phyloP scores from a whole-genome alignment of 2,797 vertebrate genomes.

The Halcyon chelicuti region DNA sequence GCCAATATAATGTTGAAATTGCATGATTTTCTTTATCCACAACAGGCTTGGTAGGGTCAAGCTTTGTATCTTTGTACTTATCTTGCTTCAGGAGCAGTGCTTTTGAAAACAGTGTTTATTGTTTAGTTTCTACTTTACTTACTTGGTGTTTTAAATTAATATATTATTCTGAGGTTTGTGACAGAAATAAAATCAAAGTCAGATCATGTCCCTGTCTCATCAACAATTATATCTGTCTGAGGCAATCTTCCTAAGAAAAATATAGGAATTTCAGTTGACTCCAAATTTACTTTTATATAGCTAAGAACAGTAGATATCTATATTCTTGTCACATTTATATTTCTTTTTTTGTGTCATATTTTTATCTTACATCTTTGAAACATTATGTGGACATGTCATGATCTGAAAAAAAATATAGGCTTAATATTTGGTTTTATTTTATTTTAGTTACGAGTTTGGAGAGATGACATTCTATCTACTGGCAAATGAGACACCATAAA shows the following conservation, averaged over 20 bases:
- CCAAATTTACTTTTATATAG: background rate
- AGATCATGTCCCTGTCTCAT: background rate
- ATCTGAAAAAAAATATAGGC: background rate
- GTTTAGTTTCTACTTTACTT: background rate
- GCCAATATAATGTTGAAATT: background rate
- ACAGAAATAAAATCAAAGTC: background rate
- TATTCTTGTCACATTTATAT: background rate
- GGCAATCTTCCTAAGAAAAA: background rate
- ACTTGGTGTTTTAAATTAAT: background rate
- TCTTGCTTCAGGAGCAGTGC: background rate
- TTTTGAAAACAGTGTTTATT: background rate
- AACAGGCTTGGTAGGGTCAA: background rate
- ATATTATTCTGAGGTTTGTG: background rate
- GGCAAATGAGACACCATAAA: background rate
- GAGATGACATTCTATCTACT: background rate
- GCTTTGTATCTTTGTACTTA: background rate
- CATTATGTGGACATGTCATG: background rate
- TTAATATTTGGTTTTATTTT: background rate
- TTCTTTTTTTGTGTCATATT: background rate
- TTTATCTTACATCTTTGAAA: background rate
- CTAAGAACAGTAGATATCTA: background rate
- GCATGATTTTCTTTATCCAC: fast-evolving
- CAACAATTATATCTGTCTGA: background rate
- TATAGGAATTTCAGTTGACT: background rate
- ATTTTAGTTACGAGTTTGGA: background rate